Evolutionary conservation across 2,113 vertebrate species (phyloP).

Genomic region (Brienomyrus longianalis): DNA sequence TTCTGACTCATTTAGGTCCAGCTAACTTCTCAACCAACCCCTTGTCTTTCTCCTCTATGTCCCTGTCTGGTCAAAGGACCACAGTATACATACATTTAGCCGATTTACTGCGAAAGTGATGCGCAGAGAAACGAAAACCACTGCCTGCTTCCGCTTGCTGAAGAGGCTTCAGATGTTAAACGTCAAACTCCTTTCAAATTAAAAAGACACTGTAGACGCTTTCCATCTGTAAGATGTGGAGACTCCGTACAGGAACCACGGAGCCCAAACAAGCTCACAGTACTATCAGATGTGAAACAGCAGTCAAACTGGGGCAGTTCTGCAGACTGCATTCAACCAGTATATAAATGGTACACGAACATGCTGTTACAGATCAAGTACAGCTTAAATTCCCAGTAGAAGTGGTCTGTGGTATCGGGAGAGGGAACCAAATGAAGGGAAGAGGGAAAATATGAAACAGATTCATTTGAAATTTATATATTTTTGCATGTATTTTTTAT

Average conservation of each 20-base stretch:
- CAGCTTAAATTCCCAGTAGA: neutral
- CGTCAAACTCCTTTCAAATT: neutral
- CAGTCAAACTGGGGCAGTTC: neutral
- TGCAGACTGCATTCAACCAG: neutral
- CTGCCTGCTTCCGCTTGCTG: neutral
- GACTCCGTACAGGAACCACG: neutral
- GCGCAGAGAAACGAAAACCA: neutral
- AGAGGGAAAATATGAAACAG: neutral
- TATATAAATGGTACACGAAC: neutral
- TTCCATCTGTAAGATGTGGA: neutral
- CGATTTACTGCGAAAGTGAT: neutral
- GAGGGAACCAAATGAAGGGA: neutral
- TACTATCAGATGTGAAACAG: neutral
- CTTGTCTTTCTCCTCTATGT: neutral
- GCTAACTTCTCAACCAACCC: neutral
- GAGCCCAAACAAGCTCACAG: neutral
- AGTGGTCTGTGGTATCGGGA: neutral
- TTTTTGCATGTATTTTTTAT: slow-evolving; percentile 6
- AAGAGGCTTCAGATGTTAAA: neutral
- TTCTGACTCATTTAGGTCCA: neutral
- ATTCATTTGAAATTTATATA: slow-evolving; percentile 12
- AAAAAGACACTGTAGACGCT: neutral
- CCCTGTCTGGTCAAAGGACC: neutral
- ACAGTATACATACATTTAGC: neutral
- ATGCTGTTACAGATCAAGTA: neutral